Evolutionary conservation across 2,888 invertebrate genomes (phyloP).

Genomic region (Acronicta psi): DNA sequence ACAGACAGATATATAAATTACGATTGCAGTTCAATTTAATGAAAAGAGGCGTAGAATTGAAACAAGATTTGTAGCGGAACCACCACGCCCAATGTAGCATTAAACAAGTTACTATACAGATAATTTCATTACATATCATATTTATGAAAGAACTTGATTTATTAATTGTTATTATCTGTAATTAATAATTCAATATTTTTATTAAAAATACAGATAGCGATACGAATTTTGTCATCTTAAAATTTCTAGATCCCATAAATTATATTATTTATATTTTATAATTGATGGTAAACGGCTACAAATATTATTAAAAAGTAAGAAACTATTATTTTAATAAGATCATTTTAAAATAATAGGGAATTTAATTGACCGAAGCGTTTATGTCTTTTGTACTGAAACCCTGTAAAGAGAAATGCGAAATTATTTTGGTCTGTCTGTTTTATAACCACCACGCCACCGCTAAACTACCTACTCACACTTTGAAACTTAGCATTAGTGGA

Average conservation of each 20-base stretch:
- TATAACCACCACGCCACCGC: neutral
- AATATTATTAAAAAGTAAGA: neutral
- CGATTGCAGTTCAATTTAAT: conserved; percentile 34
- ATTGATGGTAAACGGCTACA: neutral
- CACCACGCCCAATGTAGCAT: conserved; percentile 45
- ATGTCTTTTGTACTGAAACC: conserved; percentile 44
- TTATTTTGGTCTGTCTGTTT: neutral
- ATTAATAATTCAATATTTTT: conserved; percentile 17
- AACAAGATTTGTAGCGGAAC: conserved; percentile 35
- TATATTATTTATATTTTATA: conserved; percentile 16
- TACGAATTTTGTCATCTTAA: conserved; percentile 9
- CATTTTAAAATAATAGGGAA: conserved; percentile 1
- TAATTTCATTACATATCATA: conserved; percentile 14
- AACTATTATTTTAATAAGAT: conserved; percentile 9
- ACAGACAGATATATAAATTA: conserved; percentile 19
- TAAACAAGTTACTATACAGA: conserved; percentile 23
- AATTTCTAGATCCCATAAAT: conserved; percentile 16
- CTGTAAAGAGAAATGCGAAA: neutral
- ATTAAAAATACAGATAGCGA: conserved; percentile 14
- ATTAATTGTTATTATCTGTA: conserved; percentile 14
- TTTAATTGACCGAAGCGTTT: conserved; percentile 27
- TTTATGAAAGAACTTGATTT: conserved; percentile 18
- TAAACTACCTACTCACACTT: neutral
- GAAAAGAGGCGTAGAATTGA: conserved; percentile 49
- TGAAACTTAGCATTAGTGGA: neutral